A percentile compares a stretch with the other conserved stretches of the same genome.
Conservation (phyloP, 64 coral and sea anemone species). For the Pocillopora verrucosa region DNA sequence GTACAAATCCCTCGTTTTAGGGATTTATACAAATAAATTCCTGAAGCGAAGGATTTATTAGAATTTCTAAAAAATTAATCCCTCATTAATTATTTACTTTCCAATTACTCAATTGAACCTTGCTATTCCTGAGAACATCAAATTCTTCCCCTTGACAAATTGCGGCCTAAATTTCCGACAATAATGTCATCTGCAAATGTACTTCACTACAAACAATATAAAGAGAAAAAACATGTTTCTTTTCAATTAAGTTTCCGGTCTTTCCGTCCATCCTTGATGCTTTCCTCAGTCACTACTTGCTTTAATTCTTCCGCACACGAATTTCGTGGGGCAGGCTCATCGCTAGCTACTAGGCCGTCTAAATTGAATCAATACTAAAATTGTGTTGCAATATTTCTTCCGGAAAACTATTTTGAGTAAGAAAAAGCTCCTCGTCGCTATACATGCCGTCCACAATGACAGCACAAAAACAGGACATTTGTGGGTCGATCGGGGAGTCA, state of each 20-base stretch:
- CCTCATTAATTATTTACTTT: conserved; percentile 2
- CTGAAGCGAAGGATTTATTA: background rate
- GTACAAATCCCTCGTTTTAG: too few relatives aligned
- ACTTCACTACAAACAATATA: conserved; percentile 10
- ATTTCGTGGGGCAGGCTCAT: too few relatives aligned
- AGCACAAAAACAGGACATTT: too few relatives aligned
- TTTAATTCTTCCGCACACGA: too few relatives aligned
- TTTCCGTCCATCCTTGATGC: background rate
- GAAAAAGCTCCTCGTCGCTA: too few relatives aligned
- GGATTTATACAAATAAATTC: background rate
- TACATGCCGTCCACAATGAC: too few relatives aligned
- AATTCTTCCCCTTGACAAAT: background rate
- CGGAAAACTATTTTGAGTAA: too few relatives aligned
- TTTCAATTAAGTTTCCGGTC: conserved; percentile 1
- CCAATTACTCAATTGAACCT: conserved; percentile 19
- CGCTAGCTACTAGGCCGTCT: too few relatives aligned
- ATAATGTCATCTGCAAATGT: background rate
- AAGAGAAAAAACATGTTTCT: background rate
- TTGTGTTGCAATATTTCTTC: too few relatives aligned
- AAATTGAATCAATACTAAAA: too few relatives aligned
- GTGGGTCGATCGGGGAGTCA: too few relatives aligned
- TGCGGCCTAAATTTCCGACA: background rate
- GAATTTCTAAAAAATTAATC: background rate
- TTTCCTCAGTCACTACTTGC: too few relatives aligned
- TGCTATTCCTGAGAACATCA: conserved; percentile 16